Percentiles rank a stretch among this genome's conserved stretches.
Evolutionary conservation across 2,888 invertebrate genomes (phyloP).

Genomic region (Diabrotica balteata): DNA sequence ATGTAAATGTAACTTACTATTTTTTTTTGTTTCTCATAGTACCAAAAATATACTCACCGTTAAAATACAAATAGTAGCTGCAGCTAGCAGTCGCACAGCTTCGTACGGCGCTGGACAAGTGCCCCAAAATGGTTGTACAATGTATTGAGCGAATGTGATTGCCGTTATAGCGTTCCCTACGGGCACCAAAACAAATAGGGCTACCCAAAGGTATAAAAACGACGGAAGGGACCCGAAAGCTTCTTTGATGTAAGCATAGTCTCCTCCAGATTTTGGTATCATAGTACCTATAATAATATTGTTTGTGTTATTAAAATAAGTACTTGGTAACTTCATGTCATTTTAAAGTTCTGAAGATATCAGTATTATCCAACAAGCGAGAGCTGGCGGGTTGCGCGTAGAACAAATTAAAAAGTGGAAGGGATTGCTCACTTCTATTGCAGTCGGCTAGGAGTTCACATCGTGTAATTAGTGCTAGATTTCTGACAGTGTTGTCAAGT

Average conservation of each 20-base stretch:
- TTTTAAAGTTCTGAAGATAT: no score
- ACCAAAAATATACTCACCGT: constrained; percentile 45
- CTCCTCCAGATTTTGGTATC: constrained; percentile 94
- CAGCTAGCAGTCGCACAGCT: constrained; percentile 87
- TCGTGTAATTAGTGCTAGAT: no score
- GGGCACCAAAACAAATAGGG: constrained; percentile 83
- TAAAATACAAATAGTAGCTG: constrained; percentile 79
- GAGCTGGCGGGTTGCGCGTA: no score
- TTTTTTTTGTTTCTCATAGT: no score
- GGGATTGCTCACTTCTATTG: no score
- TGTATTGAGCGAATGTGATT: constrained; percentile 93
- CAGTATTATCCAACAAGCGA: no score
- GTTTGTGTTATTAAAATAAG: no score
- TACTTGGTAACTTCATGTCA: no score
- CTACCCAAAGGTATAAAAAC: constrained; percentile 96
- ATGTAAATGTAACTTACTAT: no score
- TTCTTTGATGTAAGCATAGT: constrained; percentile 95
- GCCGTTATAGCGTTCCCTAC: constrained; percentile 97
- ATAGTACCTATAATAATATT: constrained; percentile 71
- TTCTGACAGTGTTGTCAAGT: no score
- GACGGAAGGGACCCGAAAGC: constrained; percentile 92
- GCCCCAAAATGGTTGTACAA: constrained; percentile 87
- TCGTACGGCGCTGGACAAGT: constrained; percentile 80
- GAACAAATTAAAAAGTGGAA: no score
- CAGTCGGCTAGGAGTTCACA: no score